Evolutionary conservation across 2,888 invertebrate species (phyloP).

Genomic region (Calephelis perditalis): DNA sequence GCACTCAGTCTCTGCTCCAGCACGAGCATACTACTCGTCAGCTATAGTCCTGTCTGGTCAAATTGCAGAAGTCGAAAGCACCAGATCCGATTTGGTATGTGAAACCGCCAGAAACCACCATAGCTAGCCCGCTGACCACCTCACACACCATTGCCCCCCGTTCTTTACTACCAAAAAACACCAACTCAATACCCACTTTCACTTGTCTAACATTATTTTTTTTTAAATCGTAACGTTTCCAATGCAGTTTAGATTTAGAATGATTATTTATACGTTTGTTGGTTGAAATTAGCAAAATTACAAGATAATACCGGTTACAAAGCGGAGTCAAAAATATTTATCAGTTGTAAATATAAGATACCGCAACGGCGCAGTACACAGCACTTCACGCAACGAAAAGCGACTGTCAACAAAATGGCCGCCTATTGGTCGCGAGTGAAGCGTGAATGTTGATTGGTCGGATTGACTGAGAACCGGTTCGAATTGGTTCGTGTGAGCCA

Average conservation of each 20-base stretch:
- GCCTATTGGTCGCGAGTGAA: slow-evolving; percentile 66
- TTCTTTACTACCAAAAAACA: slow-evolving; percentile 34
- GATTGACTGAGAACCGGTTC: slow-evolving; percentile 68
- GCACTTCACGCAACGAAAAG: slow-evolving; percentile 42
- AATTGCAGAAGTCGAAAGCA: slow-evolving; percentile 68
- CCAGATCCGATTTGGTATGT: slow-evolving; percentile 58
- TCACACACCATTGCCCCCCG: slow-evolving; percentile 66
- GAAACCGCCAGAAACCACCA: slow-evolving; percentile 58
- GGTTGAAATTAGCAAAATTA: slow-evolving; percentile 16
- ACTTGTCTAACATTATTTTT: slow-evolving; percentile 72
- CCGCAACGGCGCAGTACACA: slow-evolving; percentile 38
- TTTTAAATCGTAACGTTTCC: slow-evolving; percentile 17
- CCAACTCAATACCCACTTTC: slow-evolving; percentile 33
- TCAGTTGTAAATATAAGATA: slow-evolving; percentile 41
- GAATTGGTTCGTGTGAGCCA: slow-evolving; percentile 63
- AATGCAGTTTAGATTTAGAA: slow-evolving; percentile 14
- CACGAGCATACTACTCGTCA: slow-evolving; percentile 74
- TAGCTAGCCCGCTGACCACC: slow-evolving; percentile 57
- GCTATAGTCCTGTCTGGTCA: slow-evolving; percentile 72
- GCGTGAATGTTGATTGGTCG: slow-evolving; percentile 60
- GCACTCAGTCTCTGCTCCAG: slow-evolving; percentile 71
- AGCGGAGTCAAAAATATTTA: slow-evolving; percentile 35
- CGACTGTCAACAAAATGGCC: slow-evolving; percentile 52
- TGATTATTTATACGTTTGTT: slow-evolving; percentile 19
- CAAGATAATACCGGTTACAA: slow-evolving; percentile 43